phyloP scores from a whole-genome alignment of 2,113 vertebrate species.

The Triplophysa siluroides region DNA sequence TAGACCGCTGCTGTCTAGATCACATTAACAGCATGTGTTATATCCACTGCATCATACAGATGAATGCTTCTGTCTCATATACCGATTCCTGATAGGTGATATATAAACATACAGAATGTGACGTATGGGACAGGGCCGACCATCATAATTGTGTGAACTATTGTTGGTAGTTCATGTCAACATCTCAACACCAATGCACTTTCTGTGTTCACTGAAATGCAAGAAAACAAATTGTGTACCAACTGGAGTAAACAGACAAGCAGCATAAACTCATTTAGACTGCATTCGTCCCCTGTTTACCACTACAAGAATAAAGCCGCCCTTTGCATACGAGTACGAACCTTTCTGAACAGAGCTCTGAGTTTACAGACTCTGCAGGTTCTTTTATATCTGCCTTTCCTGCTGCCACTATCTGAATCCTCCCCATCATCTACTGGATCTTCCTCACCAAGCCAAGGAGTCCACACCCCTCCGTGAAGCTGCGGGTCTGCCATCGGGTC shows the following conservation, averaged over 20 bases:
- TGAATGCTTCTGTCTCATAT: background rate
- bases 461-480: slow-evolving; percentile 88
- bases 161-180: too few species aligned
- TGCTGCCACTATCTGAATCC: slow-evolving; percentile 65
- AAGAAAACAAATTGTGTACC: too few species aligned
- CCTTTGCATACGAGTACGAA: slow-evolving; percentile 67
- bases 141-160: too few species aligned
- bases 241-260: background rate
- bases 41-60: background rate
- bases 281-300: background rate
- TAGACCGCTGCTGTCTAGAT: background rate
- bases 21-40: background rate
- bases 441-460: slow-evolving; percentile 85
- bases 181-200: too few species aligned
- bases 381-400: slow-evolving; percentile 54
- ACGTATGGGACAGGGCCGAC: too few species aligned
- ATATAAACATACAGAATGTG: too few species aligned
- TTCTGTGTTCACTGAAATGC: too few species aligned
- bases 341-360: slow-evolving; percentile 70
- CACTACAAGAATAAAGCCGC: slow-evolving; percentile 60
- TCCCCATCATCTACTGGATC: slow-evolving; percentile 20
- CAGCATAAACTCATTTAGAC: background rate
- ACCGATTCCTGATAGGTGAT: background rate
- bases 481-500: slow-evolving; percentile 89
- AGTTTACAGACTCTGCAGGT: slow-evolving; percentile 71